phyloP scores from a whole-genome alignment of 2,113 vertebrate genomes.

The Ivindomyrus marchei region DNA sequence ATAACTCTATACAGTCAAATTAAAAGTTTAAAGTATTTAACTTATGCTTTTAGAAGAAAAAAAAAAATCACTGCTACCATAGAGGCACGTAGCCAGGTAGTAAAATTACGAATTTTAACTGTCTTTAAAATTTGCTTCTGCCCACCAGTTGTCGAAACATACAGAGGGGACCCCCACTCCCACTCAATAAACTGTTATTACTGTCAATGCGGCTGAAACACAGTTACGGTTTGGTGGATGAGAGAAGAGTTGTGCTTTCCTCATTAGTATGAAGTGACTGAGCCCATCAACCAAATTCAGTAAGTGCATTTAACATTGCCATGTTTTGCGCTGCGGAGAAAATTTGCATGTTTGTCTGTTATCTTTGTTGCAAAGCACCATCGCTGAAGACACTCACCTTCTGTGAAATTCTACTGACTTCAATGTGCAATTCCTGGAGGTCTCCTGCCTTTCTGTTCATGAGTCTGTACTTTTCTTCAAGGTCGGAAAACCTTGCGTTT shows the following conservation, averaged over 20 bases:
- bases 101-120: not conserved
- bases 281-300: not conserved
- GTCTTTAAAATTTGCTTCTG: not conserved
- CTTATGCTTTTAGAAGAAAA: too few relatives aligned
- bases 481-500: conserved; percentile 63
- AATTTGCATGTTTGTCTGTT: not conserved
- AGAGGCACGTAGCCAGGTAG: not conserved
- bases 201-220: not conserved
- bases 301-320: not conserved
- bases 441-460: conserved; percentile 63
- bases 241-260: not conserved
- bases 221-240: not conserved
- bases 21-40: too few relatives aligned
- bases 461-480: conserved; percentile 69
- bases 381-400: conserved; percentile 63
- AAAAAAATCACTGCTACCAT: too few relatives aligned
- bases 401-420: conserved; percentile 68
- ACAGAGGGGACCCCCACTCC: too few relatives aligned
- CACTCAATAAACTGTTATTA: not conserved
- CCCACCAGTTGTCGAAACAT: not conserved
- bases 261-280: not conserved
- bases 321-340: not conserved
- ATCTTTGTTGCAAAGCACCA: not conserved
- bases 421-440: conserved; percentile 63
- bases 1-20: not conserved